These are phyloP conservation scores for Octopus sinensis DNA, from an alignment of 1,140 invertebrate species.

Conservation along the genomic window DNA sequence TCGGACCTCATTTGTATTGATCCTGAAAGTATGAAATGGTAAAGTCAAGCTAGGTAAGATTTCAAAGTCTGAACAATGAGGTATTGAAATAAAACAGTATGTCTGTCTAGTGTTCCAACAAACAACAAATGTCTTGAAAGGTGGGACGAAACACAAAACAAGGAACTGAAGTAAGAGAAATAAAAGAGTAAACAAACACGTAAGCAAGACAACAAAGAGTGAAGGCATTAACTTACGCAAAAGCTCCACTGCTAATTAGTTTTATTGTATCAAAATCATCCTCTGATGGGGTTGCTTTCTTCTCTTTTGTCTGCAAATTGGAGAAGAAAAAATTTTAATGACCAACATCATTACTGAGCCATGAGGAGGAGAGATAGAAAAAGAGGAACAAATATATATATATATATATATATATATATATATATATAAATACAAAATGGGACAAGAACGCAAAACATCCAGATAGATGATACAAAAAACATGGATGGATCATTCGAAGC, in stretches of 20 bases:
- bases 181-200: too few relatives aligned
- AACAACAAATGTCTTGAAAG: too few relatives aligned
- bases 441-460: too few relatives aligned
- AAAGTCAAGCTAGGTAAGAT: too few relatives aligned
- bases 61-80: too few relatives aligned
- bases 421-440: not conserved
- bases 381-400: not conserved
- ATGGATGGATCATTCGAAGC: too few relatives aligned
- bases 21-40: too few relatives aligned
- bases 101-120: too few relatives aligned
- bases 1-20: too few relatives aligned
- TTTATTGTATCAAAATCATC: constrained; percentile 97
- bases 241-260: constrained; percentile 89
- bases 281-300: constrained; percentile 70
- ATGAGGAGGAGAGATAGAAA: not conserved
- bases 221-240: constrained; percentile 56
- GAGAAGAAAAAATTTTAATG: not conserved
- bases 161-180: not conserved
- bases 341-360: not conserved
- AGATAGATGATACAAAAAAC: too few relatives aligned
- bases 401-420: not conserved
- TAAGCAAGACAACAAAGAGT: not conserved
- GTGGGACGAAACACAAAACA: too few relatives aligned
- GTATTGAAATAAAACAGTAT: too few relatives aligned
- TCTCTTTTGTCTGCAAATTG: not conserved